These are phyloP conservation scores for Erannis defoliaria DNA, from an alignment of 2,888 invertebrate species.

Conservation along the genomic window DNA sequence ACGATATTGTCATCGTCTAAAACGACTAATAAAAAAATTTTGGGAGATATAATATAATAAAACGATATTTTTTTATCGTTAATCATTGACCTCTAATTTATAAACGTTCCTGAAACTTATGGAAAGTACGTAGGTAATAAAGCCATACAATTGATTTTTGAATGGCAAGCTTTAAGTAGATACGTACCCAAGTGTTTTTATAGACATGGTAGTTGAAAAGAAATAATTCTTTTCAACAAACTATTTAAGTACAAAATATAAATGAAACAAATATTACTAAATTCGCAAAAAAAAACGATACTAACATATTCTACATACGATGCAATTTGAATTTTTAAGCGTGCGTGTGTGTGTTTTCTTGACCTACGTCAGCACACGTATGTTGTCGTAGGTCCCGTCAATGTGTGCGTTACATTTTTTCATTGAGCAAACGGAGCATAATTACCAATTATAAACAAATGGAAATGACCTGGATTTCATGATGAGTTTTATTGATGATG, in stretches of 20 bases:
- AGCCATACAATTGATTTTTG: too few species aligned
- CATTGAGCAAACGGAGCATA: constrained; percentile 48
- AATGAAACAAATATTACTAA: not conserved
- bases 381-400: constrained; percentile 40
- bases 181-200: too few species aligned
- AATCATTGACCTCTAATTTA: too few species aligned
- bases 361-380: constrained; percentile 62
- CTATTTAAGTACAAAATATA: not conserved
- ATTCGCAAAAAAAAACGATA: constrained; percentile 6
- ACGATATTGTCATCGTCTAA: too few species aligned
- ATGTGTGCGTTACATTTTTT: constrained; percentile 68
- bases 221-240: too few species aligned
- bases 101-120: too few species aligned
- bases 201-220: too few species aligned
- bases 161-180: too few species aligned
- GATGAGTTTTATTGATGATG: constrained; percentile 20
- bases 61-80: too few species aligned
- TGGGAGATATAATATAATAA: too few species aligned
- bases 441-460: constrained; percentile 46
- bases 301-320: constrained; percentile 26
- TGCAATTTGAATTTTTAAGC: constrained; percentile 44
- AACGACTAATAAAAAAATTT: too few species aligned
- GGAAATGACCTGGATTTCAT: constrained; percentile 40
- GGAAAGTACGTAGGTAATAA: too few species aligned
- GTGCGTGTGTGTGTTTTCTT: constrained; percentile 52